phyloP scores from a whole-genome alignment of 2,888 invertebrate genomes.

The Volucella inanis region DNA sequence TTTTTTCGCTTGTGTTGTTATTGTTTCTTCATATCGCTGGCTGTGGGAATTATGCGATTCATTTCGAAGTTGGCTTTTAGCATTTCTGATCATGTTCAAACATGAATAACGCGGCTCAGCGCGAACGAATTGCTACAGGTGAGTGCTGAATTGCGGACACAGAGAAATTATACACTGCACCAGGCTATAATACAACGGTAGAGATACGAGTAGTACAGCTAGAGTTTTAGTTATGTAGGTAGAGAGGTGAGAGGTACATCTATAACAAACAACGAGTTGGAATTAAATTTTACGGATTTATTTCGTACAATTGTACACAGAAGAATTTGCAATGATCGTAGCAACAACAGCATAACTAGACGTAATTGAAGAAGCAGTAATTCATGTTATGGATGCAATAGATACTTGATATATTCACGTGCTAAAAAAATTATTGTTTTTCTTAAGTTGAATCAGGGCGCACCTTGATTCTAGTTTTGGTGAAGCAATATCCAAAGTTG shows the following conservation, averaged over 20 bases:
- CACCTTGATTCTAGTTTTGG: slow-evolving; percentile 51
- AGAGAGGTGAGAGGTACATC: background rate
- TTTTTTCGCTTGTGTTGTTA: slow-evolving; percentile 17
- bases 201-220: slow-evolving; percentile 20
- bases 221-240: slow-evolving; percentile 3
- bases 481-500: slow-evolving; percentile 26
- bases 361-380: slow-evolving; percentile 72
- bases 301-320: slow-evolving; percentile 38
- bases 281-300: slow-evolving; percentile 69
- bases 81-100: slow-evolving; percentile 71
- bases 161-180: slow-evolving; percentile 22
- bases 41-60: slow-evolving; percentile 70
- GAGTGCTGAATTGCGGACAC: slow-evolving; percentile 45
- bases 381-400: slow-evolving; percentile 64
- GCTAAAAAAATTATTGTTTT: slow-evolving; percentile 8
- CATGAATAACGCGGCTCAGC: slow-evolving; percentile 54
- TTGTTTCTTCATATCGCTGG: slow-evolving; percentile 50
- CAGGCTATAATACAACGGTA: background rate
- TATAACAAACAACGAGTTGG: slow-evolving; percentile 46
- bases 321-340: slow-evolving; percentile 44
- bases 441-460: slow-evolving; percentile 24
- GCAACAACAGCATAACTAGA: slow-evolving; percentile 43
- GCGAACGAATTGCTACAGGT: slow-evolving; percentile 55
- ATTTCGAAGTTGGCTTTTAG: slow-evolving; percentile 68
- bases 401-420: slow-evolving; percentile 63